Conservation (phyloP, 2,888 invertebrate genomes). For the Drosophila suboccidentalis region DNA sequence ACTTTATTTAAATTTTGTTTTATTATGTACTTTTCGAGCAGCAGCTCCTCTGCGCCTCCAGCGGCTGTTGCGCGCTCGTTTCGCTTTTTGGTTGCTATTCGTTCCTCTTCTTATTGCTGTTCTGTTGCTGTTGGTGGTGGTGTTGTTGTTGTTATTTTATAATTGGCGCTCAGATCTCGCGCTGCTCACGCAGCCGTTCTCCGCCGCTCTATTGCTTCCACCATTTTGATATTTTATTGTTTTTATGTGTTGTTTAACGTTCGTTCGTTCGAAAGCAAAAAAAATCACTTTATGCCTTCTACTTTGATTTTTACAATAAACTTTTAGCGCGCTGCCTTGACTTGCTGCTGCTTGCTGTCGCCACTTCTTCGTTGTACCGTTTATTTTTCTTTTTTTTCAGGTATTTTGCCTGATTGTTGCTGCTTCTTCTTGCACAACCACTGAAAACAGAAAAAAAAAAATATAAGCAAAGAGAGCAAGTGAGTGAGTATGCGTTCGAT, state of each 20-base stretch:
- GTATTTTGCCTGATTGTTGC: constrained; percentile 82
- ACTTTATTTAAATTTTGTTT: constrained; percentile 72
- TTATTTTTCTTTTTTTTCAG: constrained; percentile 79
- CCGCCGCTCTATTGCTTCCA: constrained; percentile 84
- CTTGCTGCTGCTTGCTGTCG: constrained; percentile 71
- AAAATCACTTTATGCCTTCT: constrained; percentile 68
- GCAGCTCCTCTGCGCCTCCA: constrained; percentile 48
- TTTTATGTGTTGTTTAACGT: constrained; percentile 67
- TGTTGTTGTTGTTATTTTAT: constrained; percentile 66
- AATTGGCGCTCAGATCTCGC: constrained; percentile 75
- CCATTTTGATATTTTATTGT: constrained; percentile 82
- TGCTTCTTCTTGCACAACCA: constrained; percentile 83
- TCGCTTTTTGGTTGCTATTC: constrained; percentile 51
- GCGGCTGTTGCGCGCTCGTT: constrained; percentile 71
- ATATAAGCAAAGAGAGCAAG: constrained; percentile 76
- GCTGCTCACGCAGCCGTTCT: constrained; percentile 84
- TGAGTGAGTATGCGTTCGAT: constrained; percentile 55
- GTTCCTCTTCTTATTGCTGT: constrained; percentile 56
- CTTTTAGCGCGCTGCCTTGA: constrained; percentile 77
- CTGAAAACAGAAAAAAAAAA: constrained; percentile 81
- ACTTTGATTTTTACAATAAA: constrained; percentile 79
- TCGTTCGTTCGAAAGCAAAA: constrained; percentile 57
- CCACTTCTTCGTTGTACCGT: constrained; percentile 84
- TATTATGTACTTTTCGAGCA: constrained; percentile 59
- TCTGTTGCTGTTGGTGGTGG: constrained; percentile 35